These are phyloP conservation scores for Redunca redunca DNA, from an alignment of 2,113 vertebrate species.

Conservation along the genomic window DNA sequence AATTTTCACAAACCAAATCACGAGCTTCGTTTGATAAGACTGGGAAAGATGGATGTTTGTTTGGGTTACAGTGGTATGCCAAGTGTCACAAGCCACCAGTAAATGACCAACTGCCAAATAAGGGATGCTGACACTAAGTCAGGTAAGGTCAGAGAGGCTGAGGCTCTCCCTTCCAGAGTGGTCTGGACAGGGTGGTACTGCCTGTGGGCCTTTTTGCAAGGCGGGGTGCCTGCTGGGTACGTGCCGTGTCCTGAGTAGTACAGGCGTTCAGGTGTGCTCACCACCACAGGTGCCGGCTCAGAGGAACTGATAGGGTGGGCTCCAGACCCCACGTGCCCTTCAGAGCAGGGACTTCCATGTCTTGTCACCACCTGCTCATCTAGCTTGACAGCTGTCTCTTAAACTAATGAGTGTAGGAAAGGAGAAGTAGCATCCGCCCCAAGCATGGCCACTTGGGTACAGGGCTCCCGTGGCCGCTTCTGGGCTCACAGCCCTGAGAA, in stretches of 20 bases:
- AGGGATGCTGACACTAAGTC: neutral
- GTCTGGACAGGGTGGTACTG: neutral
- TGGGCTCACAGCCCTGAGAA: neutral
- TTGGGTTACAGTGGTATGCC: neutral
- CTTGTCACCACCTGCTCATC: neutral
- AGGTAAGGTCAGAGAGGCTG: neutral
- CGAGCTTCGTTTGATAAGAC: neutral
- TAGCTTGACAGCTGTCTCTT: neutral
- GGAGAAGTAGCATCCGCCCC: neutral
- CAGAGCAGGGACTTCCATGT: neutral
- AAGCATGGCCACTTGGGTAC: neutral
- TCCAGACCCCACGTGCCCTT: neutral
- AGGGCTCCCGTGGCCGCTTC: neutral
- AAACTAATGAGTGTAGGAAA: neutral
- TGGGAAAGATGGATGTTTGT: neutral
- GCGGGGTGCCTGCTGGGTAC: too few species aligned
- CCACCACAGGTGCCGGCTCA: neutral
- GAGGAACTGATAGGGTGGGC: neutral
- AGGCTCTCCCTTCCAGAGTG: neutral
- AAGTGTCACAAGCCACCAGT: neutral
- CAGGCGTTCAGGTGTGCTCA: neutral
- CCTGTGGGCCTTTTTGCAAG: neutral
- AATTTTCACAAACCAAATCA: neutral
- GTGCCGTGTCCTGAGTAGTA: neutral
- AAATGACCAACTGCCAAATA: neutral